Base-by-base conservation (phyloP, 2,113 vertebrate genomes). In the Pterocles orientalis region DNA sequence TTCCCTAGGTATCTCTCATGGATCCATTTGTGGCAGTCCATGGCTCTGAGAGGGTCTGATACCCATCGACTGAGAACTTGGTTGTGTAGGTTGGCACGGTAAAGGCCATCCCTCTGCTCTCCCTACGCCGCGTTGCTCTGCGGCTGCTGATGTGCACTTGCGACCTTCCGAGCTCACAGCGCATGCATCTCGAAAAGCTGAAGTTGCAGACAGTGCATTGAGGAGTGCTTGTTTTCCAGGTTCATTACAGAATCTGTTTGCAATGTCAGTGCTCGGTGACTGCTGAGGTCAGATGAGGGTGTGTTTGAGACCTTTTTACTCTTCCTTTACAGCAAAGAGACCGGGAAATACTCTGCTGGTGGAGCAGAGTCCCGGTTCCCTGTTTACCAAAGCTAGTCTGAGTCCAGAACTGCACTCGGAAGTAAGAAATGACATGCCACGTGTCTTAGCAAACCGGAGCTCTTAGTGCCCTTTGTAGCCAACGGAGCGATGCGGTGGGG, bases 141-240 rank as follows among this genome's bases (percentile, higher is more conserved):
- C 0, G 2, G 10, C 5, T 47, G 41, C 51, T 5, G 7, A 21
- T 0, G 1, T 2, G 21, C 34, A 1, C 68, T 11, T 12, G 29
- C 0, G 4, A 14, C 76, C 56, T 65, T 54, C 75, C 14, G 3
- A 1, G 10, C 51, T 8, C 4, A 17, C 12, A 12, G n/a, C 0
- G 6, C 7, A 14, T 1, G 14, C 3, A 21, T 3, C 69, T 21
- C 0, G 26, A 33, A 24, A 5, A 69, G 17, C 51, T 18, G 41
- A 39, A 19, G 18, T 0, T 57, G 66, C 70, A 23, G 19, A 45
- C 1, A 0, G 23, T 18, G 47, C 24, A 51, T 29, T 18, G 77
- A n/a, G 75, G 19, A 12, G 14, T 36, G 25, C 41, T 88, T 0
- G 0, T 62, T 86, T 70, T 36, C 62, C 69, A 39, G 48, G 53